These are phyloP conservation scores for Oncorhynchus mykiss DNA, from an alignment of 2,113 vertebrate species.

Conservation along the genomic window DNA sequence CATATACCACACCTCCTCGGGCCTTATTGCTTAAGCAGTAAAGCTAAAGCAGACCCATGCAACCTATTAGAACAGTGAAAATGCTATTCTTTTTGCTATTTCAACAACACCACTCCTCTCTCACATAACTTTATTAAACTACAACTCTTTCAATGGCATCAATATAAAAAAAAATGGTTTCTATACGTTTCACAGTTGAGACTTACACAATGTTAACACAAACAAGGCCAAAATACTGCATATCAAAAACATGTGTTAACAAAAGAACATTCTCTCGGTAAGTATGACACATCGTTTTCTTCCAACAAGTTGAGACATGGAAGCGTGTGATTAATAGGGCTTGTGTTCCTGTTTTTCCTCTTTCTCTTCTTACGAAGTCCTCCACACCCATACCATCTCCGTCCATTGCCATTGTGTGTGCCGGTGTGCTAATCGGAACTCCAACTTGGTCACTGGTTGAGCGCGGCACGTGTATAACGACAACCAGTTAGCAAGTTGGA, in stretches of 20 bases:
- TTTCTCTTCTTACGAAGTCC: conserved; percentile 5
- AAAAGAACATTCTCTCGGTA: conserved; percentile 6
- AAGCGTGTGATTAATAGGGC: conserved; percentile 20
- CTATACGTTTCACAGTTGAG: conserved; percentile 27
- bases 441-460: no score
- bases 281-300: conserved; percentile 16
- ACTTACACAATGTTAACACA: conserved; percentile 15
- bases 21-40: no score
- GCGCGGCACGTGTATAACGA: no score
- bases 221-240: conserved; percentile 31
- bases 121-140: conserved; percentile 51
- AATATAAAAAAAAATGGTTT: conserved; percentile 29
- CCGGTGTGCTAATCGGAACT: background rate
- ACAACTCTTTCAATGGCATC: conserved; percentile 21
- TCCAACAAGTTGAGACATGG: conserved; percentile 42
- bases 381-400: conserved; percentile 33
- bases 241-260: conserved; percentile 18
- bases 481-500: no score
- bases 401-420: conserved; percentile 30
- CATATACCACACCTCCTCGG: no score
- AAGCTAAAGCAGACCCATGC: no score
- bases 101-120: background rate
- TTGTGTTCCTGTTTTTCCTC: conserved; percentile 17
- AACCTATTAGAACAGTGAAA: no score
- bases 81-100: background rate